A percentile compares a stretch with the other conserved stretches of the same genome.
Evolutionary conservation across 2,797 vertebrate genomes (phyloP).

Genomic region (Channa striata): DNA sequence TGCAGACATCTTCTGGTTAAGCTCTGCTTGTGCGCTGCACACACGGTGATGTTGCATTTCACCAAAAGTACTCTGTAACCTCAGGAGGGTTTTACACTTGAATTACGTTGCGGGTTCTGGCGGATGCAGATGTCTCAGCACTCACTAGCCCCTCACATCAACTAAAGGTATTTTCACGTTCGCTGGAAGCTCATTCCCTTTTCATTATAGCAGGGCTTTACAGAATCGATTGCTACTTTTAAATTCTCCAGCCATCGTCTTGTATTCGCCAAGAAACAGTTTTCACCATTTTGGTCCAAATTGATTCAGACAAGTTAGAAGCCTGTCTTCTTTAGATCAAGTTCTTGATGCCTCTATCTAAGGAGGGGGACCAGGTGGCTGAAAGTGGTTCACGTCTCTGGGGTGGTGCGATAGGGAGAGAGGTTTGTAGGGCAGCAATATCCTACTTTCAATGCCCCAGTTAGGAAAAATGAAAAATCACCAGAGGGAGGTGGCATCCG

Average conservation of each 20-base stretch:
- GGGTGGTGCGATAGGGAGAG: constrained; percentile 64
- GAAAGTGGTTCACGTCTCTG: constrained; percentile 86
- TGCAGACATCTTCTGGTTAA: constrained; percentile 23
- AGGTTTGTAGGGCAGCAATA: constrained; percentile 87
- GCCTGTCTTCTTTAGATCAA: constrained; percentile 33
- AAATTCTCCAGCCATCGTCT: constrained; percentile 11
- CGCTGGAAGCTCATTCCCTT: constrained; percentile 40
- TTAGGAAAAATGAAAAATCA: constrained; percentile 86
- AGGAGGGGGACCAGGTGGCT: constrained; percentile 81
- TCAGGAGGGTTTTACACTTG: constrained; percentile 36
- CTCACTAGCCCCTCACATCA: constrained; percentile 31
- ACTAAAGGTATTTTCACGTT: constrained; percentile 55
- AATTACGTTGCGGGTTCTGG: constrained; percentile 51
- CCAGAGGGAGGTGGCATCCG: constrained; percentile 81
- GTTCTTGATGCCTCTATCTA: constrained; percentile 34
- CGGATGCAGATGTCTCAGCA: constrained; percentile 32
- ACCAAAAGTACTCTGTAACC: constrained; percentile 14
- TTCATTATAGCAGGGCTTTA: constrained; percentile 35
- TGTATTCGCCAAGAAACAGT: constrained; percentile 23
- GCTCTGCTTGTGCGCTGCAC: constrained; percentile 31
- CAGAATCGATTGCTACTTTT: constrained; percentile 50
- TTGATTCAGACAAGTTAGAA: constrained; percentile 21
- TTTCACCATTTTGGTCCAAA: constrained; percentile 27
- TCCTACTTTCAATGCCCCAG: constrained; percentile 88
- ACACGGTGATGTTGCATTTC: constrained; percentile 22